Base-by-base conservation (phyloP, 1,140 invertebrate genomes). In the Drosophila triauraria region DNA sequence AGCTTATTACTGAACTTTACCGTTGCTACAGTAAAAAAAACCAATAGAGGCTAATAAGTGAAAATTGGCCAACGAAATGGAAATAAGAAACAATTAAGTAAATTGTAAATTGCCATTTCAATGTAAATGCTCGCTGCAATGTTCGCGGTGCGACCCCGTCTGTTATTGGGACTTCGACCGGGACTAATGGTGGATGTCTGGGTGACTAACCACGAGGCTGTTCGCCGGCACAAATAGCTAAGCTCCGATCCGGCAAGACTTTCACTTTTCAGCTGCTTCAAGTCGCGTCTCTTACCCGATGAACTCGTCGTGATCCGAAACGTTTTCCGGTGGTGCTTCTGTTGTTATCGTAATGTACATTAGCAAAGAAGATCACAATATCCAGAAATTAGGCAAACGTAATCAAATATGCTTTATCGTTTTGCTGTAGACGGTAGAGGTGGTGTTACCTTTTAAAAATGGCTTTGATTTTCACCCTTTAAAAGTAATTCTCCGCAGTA, bases 21-120 rank as follows among this genome's bases (percentile, higher is more conserved):
- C 47, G 46, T 17, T 50, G 47, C 43, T 46, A 47, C 77, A 27
- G 43, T 35, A 53, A 30, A 40, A 32, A 43, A 44, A 47, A 13
- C 40, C 61, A 81, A 70, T 78, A 69, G 71, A 47, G 72, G 75
- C 72, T 87, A 88, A 87, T 88, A 65, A 78, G 80, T 60, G 77
- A 82, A 87, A 88, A 87, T 80, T 78, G 50, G 54, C 77, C 64
- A 60, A 65, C 68, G 46, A 83, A 79, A 78, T 69, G 84, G 67
- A 64, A 63, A 78, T 83, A 75, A 69, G 9, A 78, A 78, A 87
- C 62, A 87, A 87, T 87, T 83, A 88, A 78, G 77, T 60, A 78
- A 88, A 77, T 82, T 83, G 75, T 85, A 72, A 86, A 87, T 76
- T 87, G 83, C 69, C 78, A 83, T 88, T 87, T 84, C 59, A 82